phyloP scores from a whole-genome alignment of 1,140 invertebrate species.

The Chymomyza costata region DNA sequence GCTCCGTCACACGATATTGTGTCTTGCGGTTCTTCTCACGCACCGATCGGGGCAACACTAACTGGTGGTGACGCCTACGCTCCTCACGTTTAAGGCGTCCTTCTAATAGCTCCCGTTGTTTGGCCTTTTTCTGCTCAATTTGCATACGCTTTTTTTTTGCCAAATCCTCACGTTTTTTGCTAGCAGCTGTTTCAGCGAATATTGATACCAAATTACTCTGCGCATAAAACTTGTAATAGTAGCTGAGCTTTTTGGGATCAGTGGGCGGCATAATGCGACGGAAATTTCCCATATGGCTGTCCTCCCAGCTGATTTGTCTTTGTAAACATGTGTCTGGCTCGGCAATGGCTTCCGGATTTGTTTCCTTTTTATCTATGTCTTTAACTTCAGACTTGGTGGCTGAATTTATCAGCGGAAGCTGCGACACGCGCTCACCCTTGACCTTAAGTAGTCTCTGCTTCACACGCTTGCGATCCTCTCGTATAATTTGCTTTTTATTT shows the following conservation, averaged over 20 bases:
- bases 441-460: constrained; percentile 80
- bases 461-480: constrained; percentile 82
- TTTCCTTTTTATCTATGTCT: too few relatives aligned
- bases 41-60: constrained; percentile 32
- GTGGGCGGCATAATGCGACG: constrained; percentile 65
- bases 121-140: constrained; percentile 61
- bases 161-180: constrained; percentile 69
- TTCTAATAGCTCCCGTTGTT: constrained; percentile 44
- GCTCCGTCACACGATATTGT: constrained; percentile 36
- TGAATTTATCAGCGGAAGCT: too few relatives aligned
- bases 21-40: constrained; percentile 49
- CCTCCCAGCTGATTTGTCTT: constrained; percentile 86
- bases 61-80: constrained; percentile 14
- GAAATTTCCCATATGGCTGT: constrained; percentile 85
- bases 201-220: constrained; percentile 82
- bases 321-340: constrained; percentile 78
- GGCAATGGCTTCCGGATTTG: constrained; percentile 18
- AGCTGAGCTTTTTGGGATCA: constrained; percentile 36
- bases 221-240: constrained; percentile 77
- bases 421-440: constrained; percentile 47
- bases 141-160: constrained; percentile 62
- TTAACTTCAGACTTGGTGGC: too few relatives aligned
- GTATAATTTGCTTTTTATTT: constrained; percentile 85
- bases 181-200: constrained; percentile 85
- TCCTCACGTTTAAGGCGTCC: constrained; percentile 19